phyloP scores from a whole-genome alignment of 2,888 invertebrate genomes.

The Corbicula japonica region DNA sequence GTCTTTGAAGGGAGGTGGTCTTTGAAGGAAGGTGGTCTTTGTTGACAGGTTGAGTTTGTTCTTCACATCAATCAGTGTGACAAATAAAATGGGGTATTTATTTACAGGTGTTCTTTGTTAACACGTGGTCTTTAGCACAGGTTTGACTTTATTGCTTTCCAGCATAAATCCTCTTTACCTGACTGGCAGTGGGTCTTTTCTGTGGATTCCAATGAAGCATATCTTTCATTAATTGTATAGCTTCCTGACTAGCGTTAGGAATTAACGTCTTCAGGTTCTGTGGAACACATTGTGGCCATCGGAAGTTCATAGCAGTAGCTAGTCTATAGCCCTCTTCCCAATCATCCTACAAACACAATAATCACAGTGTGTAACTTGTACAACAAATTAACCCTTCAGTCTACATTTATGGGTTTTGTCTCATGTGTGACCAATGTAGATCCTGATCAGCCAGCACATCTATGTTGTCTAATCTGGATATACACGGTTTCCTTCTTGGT shows the following conservation, averaged over 20 bases:
- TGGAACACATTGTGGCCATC: slow-evolving; percentile 95
- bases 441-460: too few relatives aligned
- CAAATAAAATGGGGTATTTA: not conserved
- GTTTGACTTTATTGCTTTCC: too few relatives aligned
- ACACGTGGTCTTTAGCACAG: too few relatives aligned
- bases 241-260: slow-evolving; percentile 93
- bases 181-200: slow-evolving; percentile 94
- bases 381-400: not conserved
- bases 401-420: too few relatives aligned
- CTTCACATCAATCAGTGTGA: too few relatives aligned
- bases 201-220: slow-evolving; percentile 97
- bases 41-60: too few relatives aligned
- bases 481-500: too few relatives aligned
- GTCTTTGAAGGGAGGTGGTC: too few relatives aligned
- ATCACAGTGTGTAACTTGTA: not conserved
- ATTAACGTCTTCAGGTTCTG: slow-evolving; percentile 93
- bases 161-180: too few relatives aligned
- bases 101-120: not conserved
- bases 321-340: slow-evolving; percentile 98
- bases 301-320: slow-evolving; percentile 97
- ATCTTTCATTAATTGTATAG: slow-evolving; percentile 93
- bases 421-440: too few relatives aligned
- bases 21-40: too few relatives aligned
- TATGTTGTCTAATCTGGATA: too few relatives aligned
- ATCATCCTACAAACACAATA: slow-evolving; percentile 89